phyloP scores from a whole-genome alignment of 2,113 vertebrate genomes.

The Gobiocypris rarus region DNA sequence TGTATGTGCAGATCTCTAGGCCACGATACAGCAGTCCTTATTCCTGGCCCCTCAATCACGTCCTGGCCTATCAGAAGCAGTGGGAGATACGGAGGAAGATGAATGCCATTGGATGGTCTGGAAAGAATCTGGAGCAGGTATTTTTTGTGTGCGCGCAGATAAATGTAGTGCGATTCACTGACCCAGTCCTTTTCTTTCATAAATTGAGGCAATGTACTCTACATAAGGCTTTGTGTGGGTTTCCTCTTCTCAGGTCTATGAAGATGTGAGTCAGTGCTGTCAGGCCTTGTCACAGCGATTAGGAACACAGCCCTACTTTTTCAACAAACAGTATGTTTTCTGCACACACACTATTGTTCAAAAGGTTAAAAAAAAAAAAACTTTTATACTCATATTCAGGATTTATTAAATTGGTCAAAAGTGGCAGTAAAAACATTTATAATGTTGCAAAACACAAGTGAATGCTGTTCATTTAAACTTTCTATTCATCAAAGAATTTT shows the following conservation, averaged over 20 bases:
- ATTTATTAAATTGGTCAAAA: too few species aligned
- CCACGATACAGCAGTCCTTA: conserved; percentile 79
- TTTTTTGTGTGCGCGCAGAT: conserved; percentile 34
- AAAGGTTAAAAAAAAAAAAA: not conserved
- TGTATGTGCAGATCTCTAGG: conserved; percentile 71
- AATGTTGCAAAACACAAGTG: too few species aligned
- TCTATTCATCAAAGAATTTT: too few species aligned
- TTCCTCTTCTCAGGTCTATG: conserved; percentile 83
- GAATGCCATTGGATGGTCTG: conserved; percentile 95
- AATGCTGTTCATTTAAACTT: too few species aligned
- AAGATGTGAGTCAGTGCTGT: conserved; percentile 94
- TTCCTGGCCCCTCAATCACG: conserved; percentile 77
- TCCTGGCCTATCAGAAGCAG: conserved; percentile 92
- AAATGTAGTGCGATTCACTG: not conserved
- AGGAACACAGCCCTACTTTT: conserved; percentile 92
- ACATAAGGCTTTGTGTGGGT: not conserved
- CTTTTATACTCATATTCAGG: too few species aligned
- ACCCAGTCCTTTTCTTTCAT: not conserved
- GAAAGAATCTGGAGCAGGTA: conserved; percentile 90
- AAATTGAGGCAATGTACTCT: not conserved
- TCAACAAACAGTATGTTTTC: conserved; percentile 91
- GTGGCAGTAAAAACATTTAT: too few species aligned
- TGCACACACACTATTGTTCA: not conserved
- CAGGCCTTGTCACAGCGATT: conserved; percentile 93
- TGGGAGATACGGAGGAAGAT: conserved; percentile 96